phyloP scores from a whole-genome alignment of 1,140 invertebrate species.

The Drosophila seguyi region DNA sequence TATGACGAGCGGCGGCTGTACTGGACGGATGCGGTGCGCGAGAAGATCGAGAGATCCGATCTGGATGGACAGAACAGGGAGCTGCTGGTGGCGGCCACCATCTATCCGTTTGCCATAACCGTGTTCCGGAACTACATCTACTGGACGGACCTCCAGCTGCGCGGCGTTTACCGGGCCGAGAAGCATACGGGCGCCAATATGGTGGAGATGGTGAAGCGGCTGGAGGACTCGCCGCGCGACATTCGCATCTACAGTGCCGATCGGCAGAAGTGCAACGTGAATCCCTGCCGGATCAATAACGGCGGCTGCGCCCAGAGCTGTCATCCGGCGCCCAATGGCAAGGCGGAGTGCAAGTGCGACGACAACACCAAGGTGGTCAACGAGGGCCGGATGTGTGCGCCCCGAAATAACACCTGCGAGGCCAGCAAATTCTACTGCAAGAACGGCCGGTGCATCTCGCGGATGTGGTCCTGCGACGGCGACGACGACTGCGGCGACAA shows the following conservation, averaged over 20 bases:
- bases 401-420: constrained; percentile 95
- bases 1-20: constrained; percentile 98
- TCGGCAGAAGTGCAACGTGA: constrained; percentile 92
- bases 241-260: constrained; percentile 94
- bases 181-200: constrained; percentile 98
- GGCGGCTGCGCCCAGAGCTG: constrained; percentile 98
- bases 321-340: constrained; percentile 93
- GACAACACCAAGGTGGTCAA: constrained; percentile 95
- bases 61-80: constrained; percentile 93
- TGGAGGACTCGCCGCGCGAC: constrained; percentile 96
- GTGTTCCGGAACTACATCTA: constrained; percentile 97
- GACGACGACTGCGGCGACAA: constrained; percentile 98
- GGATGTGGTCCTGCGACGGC: constrained; percentile 97
- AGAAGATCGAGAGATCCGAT: constrained; percentile 98
- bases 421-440: constrained; percentile 95
- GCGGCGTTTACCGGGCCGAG: constrained; percentile 97
- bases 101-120: constrained; percentile 98
- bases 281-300: constrained; percentile 96
- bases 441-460: constrained; percentile 97
- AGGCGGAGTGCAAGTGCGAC: constrained; percentile 94
- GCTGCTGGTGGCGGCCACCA: constrained; percentile 94
- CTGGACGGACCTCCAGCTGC: constrained; percentile 97
- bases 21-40: constrained; percentile 98
- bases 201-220: constrained; percentile 95
- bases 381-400: constrained; percentile 95